Evolutionary conservation across 2,797 vertebrate species (phyloP), one percentile per base, ranked within the genome.

Genomic region (Yasuhikotakia modesta): DNA sequence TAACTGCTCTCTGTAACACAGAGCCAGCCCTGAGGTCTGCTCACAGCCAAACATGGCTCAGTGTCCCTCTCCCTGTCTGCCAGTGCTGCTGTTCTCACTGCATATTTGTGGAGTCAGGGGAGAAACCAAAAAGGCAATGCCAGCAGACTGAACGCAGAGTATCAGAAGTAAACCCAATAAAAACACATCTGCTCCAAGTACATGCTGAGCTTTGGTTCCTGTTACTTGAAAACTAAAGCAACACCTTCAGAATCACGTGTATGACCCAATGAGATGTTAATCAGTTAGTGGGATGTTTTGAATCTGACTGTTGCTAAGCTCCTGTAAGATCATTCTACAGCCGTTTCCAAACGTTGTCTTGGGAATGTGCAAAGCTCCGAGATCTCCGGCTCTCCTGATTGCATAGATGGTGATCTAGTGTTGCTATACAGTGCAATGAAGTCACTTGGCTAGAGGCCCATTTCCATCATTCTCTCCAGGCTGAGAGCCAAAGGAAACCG

Each of bases 391-490:
- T 53, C 67, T 81, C 83, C 85, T 86, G 85, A 86, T 43, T 86
- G 85, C 80, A 86, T 86, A 90, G 84, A 89, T 83, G 83, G 87
- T 83, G 88, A 91, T 86, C 81, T 90, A 81, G 81, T 87, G 84
- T 30, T 67, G 71, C 79, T 76, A 86, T 85, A 88, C 88, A 90
- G 83, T 70, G 86, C 89, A 90, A 87, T 92, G 90, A 93, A 94
- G 92, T 94, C 89, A 89, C 88, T 90, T 95, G 94, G 94, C 90
- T 74, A 24, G 61, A 77, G 79, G 94, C 94, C 92, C 85, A 85
- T 93, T 94, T 95, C 92, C 93, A 92, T 91, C 90, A 82, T 80
- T 84, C 84, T 77, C 79, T 80, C 83, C 81, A 79, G 87, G 87
- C 82, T 30, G 43, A 69, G 87, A 87, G 90, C 90, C 89, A 91